Percentiles rank a stretch among this genome's conserved stretches.
These are phyloP conservation scores for Felis catus DNA, from an alignment of 2,113 vertebrate species.

Conservation along the genomic window DNA sequence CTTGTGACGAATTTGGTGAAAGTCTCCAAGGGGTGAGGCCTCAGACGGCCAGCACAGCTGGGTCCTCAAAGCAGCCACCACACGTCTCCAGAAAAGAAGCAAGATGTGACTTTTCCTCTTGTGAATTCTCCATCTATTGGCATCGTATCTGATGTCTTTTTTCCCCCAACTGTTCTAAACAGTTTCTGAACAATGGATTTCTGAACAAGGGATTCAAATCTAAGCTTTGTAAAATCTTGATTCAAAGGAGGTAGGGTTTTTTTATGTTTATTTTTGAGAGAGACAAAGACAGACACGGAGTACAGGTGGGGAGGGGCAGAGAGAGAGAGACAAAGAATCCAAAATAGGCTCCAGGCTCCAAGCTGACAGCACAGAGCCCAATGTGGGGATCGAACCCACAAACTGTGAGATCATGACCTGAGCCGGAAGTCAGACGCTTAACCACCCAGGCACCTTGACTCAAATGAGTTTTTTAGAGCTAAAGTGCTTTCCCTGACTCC, in stretches of 20 bases:
- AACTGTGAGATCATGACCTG: too few species aligned
- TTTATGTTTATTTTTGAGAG: too few species aligned
- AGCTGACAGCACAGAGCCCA: too few species aligned
- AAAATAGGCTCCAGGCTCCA: too few species aligned
- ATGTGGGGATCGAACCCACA: too few species aligned
- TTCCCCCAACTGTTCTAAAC: background rate
- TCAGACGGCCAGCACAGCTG: background rate
- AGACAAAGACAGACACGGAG: too few species aligned
- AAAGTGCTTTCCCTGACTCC: background rate
- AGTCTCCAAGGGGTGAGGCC: too few species aligned
- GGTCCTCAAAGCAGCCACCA: background rate
- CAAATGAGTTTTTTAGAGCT: background rate
- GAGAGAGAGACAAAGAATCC: too few species aligned
- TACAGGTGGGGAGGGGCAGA: too few species aligned
- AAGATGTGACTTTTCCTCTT: background rate
- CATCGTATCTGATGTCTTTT: background rate
- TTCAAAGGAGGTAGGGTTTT: background rate
- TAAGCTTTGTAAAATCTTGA: background rate
- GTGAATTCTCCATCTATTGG: background rate
- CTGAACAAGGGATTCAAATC: background rate
- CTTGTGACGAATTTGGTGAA: background rate
- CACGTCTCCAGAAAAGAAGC: background rate
- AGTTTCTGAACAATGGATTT: background rate
- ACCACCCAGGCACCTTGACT: background rate
- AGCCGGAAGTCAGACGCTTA: too few species aligned